Conservation (phyloP, 2,888 invertebrate genomes). For the Orthosia gothica region DNA sequence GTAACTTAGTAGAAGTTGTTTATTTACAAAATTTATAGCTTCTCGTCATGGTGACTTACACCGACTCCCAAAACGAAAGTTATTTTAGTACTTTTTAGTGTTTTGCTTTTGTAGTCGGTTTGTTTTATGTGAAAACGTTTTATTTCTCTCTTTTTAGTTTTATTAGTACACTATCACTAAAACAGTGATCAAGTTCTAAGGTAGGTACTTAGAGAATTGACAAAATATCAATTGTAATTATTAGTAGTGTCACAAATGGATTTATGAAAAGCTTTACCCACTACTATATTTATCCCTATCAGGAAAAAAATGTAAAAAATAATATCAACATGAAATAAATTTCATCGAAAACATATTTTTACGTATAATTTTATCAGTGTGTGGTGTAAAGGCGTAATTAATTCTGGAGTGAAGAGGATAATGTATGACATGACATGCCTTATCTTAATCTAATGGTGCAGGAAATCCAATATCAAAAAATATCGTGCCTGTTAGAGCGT, state of each 20-base stretch:
- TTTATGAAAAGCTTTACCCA: background rate
- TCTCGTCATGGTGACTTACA: too few relatives aligned
- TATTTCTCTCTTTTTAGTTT: too few relatives aligned
- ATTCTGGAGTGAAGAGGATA: conserved; percentile 37
- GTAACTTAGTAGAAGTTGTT: too few relatives aligned
- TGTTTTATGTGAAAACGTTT: too few relatives aligned
- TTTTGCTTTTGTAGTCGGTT: too few relatives aligned
- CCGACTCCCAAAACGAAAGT: too few relatives aligned
- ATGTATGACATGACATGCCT: conserved; percentile 50
- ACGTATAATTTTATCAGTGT: conserved; percentile 44
- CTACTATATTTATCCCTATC: background rate
- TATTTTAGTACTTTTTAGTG: too few relatives aligned
- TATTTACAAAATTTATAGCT: too few relatives aligned
- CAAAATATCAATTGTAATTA: too few relatives aligned
- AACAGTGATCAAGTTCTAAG: too few relatives aligned
- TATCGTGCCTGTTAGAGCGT: conserved; percentile 34
- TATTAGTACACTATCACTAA: too few relatives aligned
- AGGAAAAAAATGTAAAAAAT: conserved; percentile 7
- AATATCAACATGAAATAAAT: background rate
- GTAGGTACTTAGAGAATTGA: too few relatives aligned
- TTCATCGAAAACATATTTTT: conserved; percentile 29
- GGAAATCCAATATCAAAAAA: conserved; percentile 46
- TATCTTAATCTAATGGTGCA: conserved; percentile 47
- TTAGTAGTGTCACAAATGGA: background rate
- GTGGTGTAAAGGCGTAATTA: conserved; percentile 31